Evolutionary conservation across 1,140 invertebrate species (phyloP), one percentile per base, ranked within the genome.

Genomic region (Drosophila azteca): DNA sequence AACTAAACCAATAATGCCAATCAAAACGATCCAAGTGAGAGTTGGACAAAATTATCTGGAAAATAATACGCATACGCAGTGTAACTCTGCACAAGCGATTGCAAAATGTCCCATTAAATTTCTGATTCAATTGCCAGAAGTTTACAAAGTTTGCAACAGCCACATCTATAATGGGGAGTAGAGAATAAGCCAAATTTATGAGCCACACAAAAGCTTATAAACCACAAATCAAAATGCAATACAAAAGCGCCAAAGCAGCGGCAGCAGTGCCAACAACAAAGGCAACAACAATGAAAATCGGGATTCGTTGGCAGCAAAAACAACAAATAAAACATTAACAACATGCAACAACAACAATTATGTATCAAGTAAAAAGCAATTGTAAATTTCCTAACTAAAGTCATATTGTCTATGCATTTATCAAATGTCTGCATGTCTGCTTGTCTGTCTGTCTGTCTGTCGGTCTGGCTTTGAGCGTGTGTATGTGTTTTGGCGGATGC

Each of bases 341-440:
- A 29, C 6, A 6, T 7, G 26, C 17, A 52, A 79, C 17, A 20
- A 66, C 66, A 81, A 85, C 81, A 74, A 85, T 74, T 74, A 81
- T 77, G 70, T 82, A 72, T 87, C 82, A 88, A 85, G 82, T 82
- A 49, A 82, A 85, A 82, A 85, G 82, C 82, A 87, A 85, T 85
- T 87, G 82, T 85, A 71, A 78, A 85, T 85, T 85, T 85, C 82
- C 78, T 76, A 85, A 88, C 82, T 82, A 70, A 87, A 87, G 83
- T 87, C 82, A 72, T 87, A 88, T 78, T 82, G 74, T 87, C 82
- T 87, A 87, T 88, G 78, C 67, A 69, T 69, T 69, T 88, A 87
- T 88, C 82, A 87, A 81, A 67, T 67, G 77, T 85, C 81, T 62
- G 73, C 51, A 59, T 61, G 46, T 44, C 77, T 43, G 52, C 17